Evolutionary conservation across 2,113 vertebrate species (phyloP).

Genomic region (Caloenas nicobarica): DNA sequence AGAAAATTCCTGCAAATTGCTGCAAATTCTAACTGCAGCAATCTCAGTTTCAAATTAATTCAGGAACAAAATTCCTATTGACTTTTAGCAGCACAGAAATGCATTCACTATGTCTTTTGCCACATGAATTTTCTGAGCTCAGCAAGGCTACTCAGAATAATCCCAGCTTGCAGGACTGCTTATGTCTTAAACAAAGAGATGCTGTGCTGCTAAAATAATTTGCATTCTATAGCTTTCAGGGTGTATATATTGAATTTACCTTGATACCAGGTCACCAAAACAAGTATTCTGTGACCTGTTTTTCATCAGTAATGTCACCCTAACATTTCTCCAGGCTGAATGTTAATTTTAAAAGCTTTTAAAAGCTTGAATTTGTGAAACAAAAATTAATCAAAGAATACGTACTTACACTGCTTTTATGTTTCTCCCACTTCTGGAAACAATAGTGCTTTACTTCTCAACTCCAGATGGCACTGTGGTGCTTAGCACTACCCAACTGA

Average conservation of each 20-base stretch:
- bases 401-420: fast-evolving
- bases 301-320: not conserved
- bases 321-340: not conserved
- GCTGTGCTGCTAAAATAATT: not conserved
- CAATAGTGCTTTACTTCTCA: not conserved
- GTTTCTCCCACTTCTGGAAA: not conserved
- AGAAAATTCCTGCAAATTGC: not conserved
- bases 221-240: not conserved
- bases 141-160: not conserved
- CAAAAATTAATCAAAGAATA: not conserved
- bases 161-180: not conserved
- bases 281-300: not conserved
- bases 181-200: not conserved
- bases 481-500: not conserved
- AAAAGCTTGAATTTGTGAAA: not conserved
- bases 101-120: not conserved
- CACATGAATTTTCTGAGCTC: not conserved
- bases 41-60: not conserved
- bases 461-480: slow-evolving; percentile 44
- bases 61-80: not conserved
- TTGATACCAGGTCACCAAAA: not conserved
- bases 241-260: not conserved
- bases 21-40: not conserved
- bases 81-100: not conserved
- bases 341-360: not conserved